Percentiles rank a stretch among this genome's conserved stretches.
phyloP scores from a whole-genome alignment of 2,888 invertebrate genomes.

The Nymphalis polychloros region DNA sequence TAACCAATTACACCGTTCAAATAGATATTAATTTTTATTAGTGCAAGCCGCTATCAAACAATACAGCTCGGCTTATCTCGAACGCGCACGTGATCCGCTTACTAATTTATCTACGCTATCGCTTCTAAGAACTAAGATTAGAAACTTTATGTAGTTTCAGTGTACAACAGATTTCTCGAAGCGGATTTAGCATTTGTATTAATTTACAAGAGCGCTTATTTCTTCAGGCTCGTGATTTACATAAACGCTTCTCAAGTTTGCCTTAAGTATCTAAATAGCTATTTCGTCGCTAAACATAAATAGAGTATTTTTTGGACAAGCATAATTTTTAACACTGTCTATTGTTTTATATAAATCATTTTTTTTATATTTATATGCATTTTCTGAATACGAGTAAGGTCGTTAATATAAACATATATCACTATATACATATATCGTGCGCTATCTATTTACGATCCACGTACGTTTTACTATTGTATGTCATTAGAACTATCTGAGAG shows the following conservation, averaged over 20 bases:
- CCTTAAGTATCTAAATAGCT: too few species aligned
- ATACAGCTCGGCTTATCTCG: constrained; percentile 30
- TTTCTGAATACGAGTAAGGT: too few species aligned
- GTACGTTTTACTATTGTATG: too few species aligned
- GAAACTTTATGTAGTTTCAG: constrained; percentile 30
- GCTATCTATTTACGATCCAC: too few species aligned
- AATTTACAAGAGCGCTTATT: constrained; percentile 23
- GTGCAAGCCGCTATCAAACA: constrained; percentile 26
- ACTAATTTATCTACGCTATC: constrained; percentile 37
- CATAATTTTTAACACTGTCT: too few species aligned
- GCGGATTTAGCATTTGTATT: constrained; percentile 33
- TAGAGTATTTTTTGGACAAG: too few species aligned
- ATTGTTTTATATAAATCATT: too few species aligned
- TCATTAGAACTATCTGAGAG: too few species aligned
- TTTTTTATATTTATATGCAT: too few species aligned
- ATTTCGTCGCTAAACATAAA: too few species aligned
- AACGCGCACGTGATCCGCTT: constrained; percentile 36
- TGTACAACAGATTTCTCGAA: constrained; percentile 34
- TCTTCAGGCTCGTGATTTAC: constrained; percentile 17
- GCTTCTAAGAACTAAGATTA: constrained; percentile 32
- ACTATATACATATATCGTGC: too few species aligned
- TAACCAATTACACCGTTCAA: constrained; percentile 4
- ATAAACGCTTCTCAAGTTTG: neutral
- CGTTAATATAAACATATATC: too few species aligned
- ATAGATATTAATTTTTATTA: constrained; percentile 32